Evolutionary conservation across 1,140 invertebrate species (phyloP), one percentile per base, ranked within the genome.

Genomic region (Chelonus insularis): DNA sequence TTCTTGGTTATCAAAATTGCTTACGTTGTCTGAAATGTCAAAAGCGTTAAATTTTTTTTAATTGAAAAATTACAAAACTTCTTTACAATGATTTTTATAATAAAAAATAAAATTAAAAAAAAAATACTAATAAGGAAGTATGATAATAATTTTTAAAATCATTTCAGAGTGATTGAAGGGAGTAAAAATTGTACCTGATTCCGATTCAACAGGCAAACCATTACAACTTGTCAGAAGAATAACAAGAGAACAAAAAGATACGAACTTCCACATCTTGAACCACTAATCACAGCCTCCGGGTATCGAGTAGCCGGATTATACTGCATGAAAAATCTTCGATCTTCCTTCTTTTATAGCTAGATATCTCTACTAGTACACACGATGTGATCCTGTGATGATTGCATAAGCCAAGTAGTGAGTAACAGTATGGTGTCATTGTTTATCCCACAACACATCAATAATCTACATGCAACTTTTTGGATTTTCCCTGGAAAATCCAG

Each of bases 271-370:
- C 48, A 50, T 50, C 9, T 20, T 51, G 14, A 18, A 14, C 64
- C 56, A 60, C 34, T 52, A 54, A 14, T 59, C 47, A 54, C 34
- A 64, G 64, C 64, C 23, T 23, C 57, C 48, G 39, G 41, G 45
- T 51, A 39, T 64, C 65, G 4, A 25, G 20, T 25, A 43, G 55
- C 29, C 23, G 47, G 45, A 57, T 60, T 59, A 41, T 25, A 71
- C 72, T 74, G 69, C 59, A 60, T 64, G 54, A 29, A 9, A 47
- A 65, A 65, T 52, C 63, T 72, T 72, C 71, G 68, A 74, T 70
- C 66, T 71, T 65, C 47, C 67, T 62, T 71, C 75, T 78, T 79
- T 78, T 79, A 79, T 79, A 79, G 71, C 48, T 65, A 70, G 65
- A 72, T 65, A 68, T 65, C 47, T 51, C 47, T 48, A 51, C 39